Evolutionary conservation across 64 coral and sea anemone genomes (phyloP).

Genomic region (Porites lutea): DNA sequence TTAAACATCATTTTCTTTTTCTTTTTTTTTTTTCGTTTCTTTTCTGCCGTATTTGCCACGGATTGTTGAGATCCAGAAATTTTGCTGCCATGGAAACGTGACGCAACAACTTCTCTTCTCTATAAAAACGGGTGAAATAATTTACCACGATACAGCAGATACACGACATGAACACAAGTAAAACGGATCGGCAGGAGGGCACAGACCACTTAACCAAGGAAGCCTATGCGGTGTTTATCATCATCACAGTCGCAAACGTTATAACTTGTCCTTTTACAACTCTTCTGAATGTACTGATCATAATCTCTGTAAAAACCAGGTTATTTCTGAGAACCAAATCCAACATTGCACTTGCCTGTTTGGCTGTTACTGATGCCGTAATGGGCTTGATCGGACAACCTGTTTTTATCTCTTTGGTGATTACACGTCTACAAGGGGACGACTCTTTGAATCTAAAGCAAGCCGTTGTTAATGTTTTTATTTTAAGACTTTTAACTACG

Average conservation of each 20-base stretch:
- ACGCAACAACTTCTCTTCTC: too few species aligned
- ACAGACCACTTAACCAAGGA: not conserved
- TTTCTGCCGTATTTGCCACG: too few species aligned
- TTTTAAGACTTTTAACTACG: not conserved
- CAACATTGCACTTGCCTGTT: not conserved
- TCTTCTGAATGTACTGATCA: not conserved
- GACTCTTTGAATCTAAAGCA: not conserved
- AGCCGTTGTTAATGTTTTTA: not conserved
- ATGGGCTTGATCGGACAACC: not conserved
- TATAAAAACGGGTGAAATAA: too few species aligned
- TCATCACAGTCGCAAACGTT: not conserved
- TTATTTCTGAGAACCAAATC: not conserved
- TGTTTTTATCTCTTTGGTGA: not conserved
- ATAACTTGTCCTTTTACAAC: not conserved
- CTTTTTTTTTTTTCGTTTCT: too few species aligned
- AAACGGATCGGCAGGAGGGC: too few species aligned
- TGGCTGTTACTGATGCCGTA: not conserved
- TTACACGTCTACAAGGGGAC: not conserved
- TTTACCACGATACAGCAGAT: too few species aligned
- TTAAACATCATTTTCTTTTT: too few species aligned
- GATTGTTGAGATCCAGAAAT: too few species aligned
- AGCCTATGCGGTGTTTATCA: not conserved
- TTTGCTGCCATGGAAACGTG: too few species aligned
- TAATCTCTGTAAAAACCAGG: not conserved
- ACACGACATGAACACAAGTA: too few species aligned